These are phyloP conservation scores for Alcedo atthis DNA, from an alignment of 2,797 vertebrate species.

Conservation along the genomic window DNA sequence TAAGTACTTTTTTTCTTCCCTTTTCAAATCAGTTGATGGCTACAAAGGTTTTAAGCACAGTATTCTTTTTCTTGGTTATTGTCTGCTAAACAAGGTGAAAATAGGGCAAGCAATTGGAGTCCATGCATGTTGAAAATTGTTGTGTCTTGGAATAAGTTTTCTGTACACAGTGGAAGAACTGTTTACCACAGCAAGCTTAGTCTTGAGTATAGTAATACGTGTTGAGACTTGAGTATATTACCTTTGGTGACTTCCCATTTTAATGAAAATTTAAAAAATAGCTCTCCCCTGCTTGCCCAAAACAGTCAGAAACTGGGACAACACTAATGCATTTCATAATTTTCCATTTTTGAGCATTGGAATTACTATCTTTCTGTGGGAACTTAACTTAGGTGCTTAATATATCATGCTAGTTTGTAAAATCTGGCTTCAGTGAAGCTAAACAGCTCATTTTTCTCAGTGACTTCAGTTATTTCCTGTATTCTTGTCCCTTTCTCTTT, in stretches of 20 bases:
- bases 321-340: neutral
- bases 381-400: neutral
- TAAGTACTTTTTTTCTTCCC: conserved; percentile 79
- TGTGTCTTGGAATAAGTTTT: neutral
- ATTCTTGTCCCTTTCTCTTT: neutral
- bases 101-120: neutral
- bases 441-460: rapidly evolving
- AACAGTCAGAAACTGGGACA: neutral
- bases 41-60: neutral
- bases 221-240: neutral
- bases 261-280: neutral
- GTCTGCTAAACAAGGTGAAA: neutral
- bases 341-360: neutral
- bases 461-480: neutral
- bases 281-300: neutral
- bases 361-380: neutral
- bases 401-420: neutral
- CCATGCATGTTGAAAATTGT: neutral
- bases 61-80: neutral
- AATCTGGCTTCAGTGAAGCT: neutral
- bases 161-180: neutral
- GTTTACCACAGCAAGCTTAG: neutral
- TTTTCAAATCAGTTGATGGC: neutral
- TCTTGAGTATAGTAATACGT: neutral
- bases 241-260: neutral